Percentiles rank a stretch among this genome's conserved stretches.
Conservation (phyloP, 2,113 vertebrate genomes). For the Coptodon bakossiorum region DNA sequence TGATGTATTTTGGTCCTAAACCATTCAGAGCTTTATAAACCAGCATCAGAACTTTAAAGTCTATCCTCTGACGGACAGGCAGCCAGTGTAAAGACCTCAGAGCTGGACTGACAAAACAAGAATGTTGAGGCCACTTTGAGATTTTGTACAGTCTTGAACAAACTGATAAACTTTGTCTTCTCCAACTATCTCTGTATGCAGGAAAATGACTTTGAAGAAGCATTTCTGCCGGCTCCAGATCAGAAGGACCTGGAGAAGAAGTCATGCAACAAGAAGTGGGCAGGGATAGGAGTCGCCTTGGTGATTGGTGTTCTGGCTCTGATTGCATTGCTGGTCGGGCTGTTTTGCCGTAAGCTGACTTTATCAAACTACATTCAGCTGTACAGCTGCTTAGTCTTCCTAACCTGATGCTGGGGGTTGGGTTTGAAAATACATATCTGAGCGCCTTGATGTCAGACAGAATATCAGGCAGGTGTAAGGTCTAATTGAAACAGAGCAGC, state of each 20-base stretch:
- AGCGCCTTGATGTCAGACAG: rapidly evolving
- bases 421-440: not conserved
- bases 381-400: too few relatives aligned
- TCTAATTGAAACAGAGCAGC: not conserved
- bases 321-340: not conserved
- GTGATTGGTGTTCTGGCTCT: not conserved
- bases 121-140: not conserved
- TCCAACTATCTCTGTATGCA: not conserved
- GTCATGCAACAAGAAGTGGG: not conserved
- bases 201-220: rapidly evolving
- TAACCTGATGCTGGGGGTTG: not conserved
- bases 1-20: too few relatives aligned
- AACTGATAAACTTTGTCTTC: not conserved
- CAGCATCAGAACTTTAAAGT: too few relatives aligned
- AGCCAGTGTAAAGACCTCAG: too few relatives aligned
- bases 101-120: not conserved
- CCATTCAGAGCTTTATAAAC: too few relatives aligned
- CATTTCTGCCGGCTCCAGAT: not conserved
- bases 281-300: not conserved
- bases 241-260: not conserved
- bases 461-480: not conserved
- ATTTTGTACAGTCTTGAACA: not conserved
- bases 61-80: too few relatives aligned
- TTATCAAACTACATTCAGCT: not conserved
- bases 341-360: not conserved